Evolutionary conservation across 2,113 vertebrate species (phyloP).

Genomic region (Pagrus major): DNA sequence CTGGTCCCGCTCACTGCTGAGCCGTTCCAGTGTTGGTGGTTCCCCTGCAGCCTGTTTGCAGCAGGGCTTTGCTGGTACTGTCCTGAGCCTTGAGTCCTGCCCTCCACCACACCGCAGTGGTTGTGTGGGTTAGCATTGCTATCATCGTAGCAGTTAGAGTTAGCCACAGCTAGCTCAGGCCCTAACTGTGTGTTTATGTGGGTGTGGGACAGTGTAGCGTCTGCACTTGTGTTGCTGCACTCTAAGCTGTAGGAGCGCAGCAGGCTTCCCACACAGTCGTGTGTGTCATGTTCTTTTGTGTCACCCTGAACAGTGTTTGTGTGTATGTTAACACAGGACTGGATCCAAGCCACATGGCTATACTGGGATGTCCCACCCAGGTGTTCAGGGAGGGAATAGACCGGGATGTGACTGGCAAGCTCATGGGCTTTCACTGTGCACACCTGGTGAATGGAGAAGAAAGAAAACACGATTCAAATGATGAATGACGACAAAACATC

Average conservation of each 20-base stretch:
- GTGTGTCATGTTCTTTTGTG: constrained; percentile 65
- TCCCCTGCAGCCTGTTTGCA: constrained; percentile 67
- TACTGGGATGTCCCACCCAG: constrained; percentile 86
- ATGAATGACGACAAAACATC: background rate
- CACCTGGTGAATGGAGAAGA: constrained; percentile 73
- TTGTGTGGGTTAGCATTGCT: constrained; percentile 86
- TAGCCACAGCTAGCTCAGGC: constrained; percentile 70
- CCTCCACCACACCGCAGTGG: constrained; percentile 72
- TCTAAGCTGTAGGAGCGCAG: constrained; percentile 84
- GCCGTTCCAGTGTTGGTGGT: constrained; percentile 87
- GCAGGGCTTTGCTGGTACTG: constrained; percentile 67
- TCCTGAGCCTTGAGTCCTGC: constrained; percentile 78
- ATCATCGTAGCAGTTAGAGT: constrained; percentile 85
- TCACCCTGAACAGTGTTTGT: constrained; percentile 74
- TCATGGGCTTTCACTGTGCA: constrained; percentile 87
- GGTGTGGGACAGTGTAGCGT: constrained; percentile 52
- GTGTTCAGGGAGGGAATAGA: constrained; percentile 86
- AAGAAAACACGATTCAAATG: background rate
- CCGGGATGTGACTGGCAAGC: constrained; percentile 85
- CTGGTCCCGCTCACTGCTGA: constrained; percentile 74
- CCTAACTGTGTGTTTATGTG: constrained; percentile 64
- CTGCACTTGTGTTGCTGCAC: constrained; percentile 72
- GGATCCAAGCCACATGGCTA: constrained; percentile 88
- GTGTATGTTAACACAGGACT: constrained; percentile 85
- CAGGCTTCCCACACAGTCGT: constrained; percentile 86